A percentile compares a stretch with the other conserved stretches of the same genome.
Evolutionary conservation across 2,797 vertebrate species (phyloP).

Genomic region (Cuniculus paca): DNA sequence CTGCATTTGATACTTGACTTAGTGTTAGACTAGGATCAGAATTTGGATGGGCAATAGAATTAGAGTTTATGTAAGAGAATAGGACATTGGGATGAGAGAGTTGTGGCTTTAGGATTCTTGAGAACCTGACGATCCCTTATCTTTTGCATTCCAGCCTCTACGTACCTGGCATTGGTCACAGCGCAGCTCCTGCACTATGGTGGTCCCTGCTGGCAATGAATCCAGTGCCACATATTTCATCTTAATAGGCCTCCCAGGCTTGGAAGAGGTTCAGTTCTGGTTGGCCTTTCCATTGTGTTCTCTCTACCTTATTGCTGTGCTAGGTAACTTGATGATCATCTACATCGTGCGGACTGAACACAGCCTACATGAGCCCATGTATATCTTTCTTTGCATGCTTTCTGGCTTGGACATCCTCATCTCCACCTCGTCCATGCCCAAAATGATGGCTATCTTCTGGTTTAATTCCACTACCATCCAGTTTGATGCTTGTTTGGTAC

Average conservation of each 20-base stretch:
- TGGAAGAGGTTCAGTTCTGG: constrained; percentile 83
- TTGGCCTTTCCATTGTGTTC: constrained; percentile 81
- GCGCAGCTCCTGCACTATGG: constrained; percentile 68
- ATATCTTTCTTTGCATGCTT: constrained; percentile 84
- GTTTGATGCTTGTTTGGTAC: constrained; percentile 83
- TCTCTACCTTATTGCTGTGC: constrained; percentile 79
- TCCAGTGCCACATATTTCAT: constrained; percentile 77
- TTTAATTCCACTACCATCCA: constrained; percentile 82
- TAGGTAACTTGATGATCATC: constrained; percentile 83
- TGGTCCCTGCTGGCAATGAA: constrained; percentile 40
- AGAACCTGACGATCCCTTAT: constrained; percentile 61
- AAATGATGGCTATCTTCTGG: constrained; percentile 85
- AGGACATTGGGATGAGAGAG: neutral
- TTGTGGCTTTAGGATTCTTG: neutral
- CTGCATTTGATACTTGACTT: neutral
- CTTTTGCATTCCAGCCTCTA: constrained; percentile 74
- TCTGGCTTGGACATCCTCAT: constrained; percentile 82
- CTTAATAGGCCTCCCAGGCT: constrained; percentile 82
- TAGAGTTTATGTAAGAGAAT: constrained; percentile 20
- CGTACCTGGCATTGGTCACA: neutral
- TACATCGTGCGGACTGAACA: constrained; percentile 78
- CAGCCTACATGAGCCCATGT: constrained; percentile 84
- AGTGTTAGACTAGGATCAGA: neutral
- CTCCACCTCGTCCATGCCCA: constrained; percentile 83
- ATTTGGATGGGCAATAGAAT: neutral